phyloP scores from a whole-genome alignment of 2,888 invertebrate genomes.

The Trisateles emortualis region DNA sequence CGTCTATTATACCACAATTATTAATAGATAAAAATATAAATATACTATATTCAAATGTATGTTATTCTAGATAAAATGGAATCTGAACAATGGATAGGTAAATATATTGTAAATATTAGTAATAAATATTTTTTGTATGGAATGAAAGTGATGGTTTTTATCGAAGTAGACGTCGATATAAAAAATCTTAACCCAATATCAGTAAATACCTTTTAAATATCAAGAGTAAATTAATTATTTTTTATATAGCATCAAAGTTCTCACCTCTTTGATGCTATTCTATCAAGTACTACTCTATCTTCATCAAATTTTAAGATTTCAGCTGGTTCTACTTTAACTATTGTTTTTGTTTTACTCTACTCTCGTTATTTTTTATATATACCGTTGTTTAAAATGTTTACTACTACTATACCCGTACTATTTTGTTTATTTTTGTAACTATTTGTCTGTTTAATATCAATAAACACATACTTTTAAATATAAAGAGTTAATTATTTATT shows the following conservation, averaged over 20 bases:
- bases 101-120: constrained; percentile 47
- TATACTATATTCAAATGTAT: constrained; percentile 56
- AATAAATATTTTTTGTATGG: constrained; percentile 45
- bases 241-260: no score
- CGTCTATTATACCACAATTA: constrained; percentile 83
- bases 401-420: no score
- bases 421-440: background rate
- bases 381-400: no score
- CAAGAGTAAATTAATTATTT: no score
- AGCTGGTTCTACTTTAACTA: no score
- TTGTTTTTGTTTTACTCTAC: no score
- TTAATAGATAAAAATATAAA: constrained; percentile 58
- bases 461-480: no score
- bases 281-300: no score
- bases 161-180: constrained; percentile 22
- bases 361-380: no score
- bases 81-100: constrained; percentile 45
- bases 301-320: background rate
- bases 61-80: constrained; percentile 50
- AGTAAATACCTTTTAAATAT: background rate
- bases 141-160: constrained; percentile 23
- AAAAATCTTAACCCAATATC: constrained; percentile 8
- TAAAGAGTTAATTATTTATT: no score
- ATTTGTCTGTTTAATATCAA: constrained; percentile 1
- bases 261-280: no score